Base-by-base conservation (phyloP, 1,140 invertebrate species). In the Penaeus japonicus region DNA sequence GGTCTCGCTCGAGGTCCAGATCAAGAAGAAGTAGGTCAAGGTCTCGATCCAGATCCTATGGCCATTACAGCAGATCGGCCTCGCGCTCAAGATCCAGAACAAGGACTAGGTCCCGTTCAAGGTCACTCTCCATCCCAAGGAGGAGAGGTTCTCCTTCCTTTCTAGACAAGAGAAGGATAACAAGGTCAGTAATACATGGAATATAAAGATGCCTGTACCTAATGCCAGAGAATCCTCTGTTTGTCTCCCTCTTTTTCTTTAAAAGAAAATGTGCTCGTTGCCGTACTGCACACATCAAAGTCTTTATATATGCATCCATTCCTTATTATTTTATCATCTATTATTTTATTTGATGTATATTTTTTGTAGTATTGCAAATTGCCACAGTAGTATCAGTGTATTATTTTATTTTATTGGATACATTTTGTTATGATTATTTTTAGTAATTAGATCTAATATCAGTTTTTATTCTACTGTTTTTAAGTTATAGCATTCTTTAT, bases 91-190 rank as follows among this genome's bases (percentile, higher is more conserved):
- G 80, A 59, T 90, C 85, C 24, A 90, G 89, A 86, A 89, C 90
- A 24, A 77, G 88, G 65, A 89, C 89, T 22, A 89, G 90, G 54
- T 83, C 90, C 80, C 87, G 95, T 90, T 96, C 95, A 62, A 94
- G 96, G 82, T 97, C 96, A 70, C 96, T 95, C 17, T 98, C 97
- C 35, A 98, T 98, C 93, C 96, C 97, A 35, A 93, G 97, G 75
- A 94, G 97, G 89, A 95, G 96, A 90, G 97, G 97, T 47, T 98
- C 97, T 70, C 97, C 97, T 1, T 97, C 96, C 92, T 98, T 98
- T 93, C 93, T 98, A 55, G 97, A 98, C 92, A 94, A 96, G 91
- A 94, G 97, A 80, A 94, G 97, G 89, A 98, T 98, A 90, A 98
- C 97, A 79, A 98, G 97, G 97, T 98, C 94, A 93, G 79, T 70